Base-by-base conservation (phyloP, 2,888 invertebrate genomes). In the Microplitis manilae region DNA sequence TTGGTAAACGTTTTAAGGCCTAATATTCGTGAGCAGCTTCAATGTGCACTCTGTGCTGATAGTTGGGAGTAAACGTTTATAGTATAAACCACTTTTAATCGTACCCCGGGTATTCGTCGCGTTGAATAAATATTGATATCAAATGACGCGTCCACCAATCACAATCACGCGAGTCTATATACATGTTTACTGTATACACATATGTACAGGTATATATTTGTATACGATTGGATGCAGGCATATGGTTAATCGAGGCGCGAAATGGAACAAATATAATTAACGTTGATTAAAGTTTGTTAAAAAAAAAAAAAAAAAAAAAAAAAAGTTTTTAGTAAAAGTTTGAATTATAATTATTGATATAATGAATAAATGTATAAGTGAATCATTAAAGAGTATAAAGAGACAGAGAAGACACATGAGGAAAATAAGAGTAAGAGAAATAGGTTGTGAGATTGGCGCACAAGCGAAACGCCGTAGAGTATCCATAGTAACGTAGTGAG, bases 401-500 rank as follows among this genome's bases (percentile, higher is more conserved):
- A 40, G 68, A 17, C 6, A 15, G n/a, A 65, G 73, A 71, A 20
- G 39, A 60, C 41, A 40, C 17, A 41, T 9, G 77, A 65, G 17
- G n/a, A 67, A 75, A 70, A 17, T 60, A 69, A 13, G 71, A 30
- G 75, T 67, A 4, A 15, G 69, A 72, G 75, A 41, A 30, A 70
- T 38, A 20, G 8, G 17, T 20, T 64, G 68, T 61, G 67, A 73
- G 75, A 81, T 82, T 83, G 78, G 80, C 82, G 80, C 82, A 80
- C 81, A 80, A 81, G 79, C 80, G 81, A 75, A 50, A 79, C 77
- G 74, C 77, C 81, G 80, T 82, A 78, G 50, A 50, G 79, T 93
- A 91, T 90, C 92, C 91, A 93, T 93, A 91, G 92, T 90, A 91
- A 93, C 93, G 87, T 87, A 85, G 85, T 86, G 88, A 89, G 89